phyloP scores from a whole-genome alignment of 1,140 invertebrate genomes.

The Brachionus asplanchnoidis region DNA sequence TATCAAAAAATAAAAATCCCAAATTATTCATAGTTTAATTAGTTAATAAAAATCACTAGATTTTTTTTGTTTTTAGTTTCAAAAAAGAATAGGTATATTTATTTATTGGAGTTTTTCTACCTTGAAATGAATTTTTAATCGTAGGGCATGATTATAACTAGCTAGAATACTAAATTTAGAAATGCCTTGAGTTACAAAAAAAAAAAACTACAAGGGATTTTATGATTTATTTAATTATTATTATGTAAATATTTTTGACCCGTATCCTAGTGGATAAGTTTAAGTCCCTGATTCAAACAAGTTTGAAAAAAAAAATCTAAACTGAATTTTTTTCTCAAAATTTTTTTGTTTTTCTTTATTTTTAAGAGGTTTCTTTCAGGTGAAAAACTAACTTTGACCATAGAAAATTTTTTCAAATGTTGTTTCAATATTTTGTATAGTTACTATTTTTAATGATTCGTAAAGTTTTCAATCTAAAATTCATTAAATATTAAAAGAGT shows the following conservation, averaged over 20 bases:
- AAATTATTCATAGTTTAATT: slow-evolving; percentile 11
- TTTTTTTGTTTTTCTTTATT: background rate
- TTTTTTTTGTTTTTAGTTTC: background rate
- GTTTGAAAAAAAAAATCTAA: background rate
- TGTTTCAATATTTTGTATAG: background rate
- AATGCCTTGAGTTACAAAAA: background rate
- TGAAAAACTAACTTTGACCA: background rate
- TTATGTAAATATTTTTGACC: background rate
- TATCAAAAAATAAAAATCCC: background rate
- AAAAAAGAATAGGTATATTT: background rate
- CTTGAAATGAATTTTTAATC: background rate
- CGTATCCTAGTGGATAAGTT: background rate
- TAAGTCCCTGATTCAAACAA: background rate
- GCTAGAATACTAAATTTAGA: background rate
- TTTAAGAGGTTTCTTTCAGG: background rate
- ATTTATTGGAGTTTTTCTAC: background rate
- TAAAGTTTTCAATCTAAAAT: background rate
- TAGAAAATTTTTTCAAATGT: background rate
- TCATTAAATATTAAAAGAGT: background rate
- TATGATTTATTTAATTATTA: background rate
- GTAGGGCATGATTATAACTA: background rate
- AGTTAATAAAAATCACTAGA: background rate
- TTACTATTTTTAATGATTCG: background rate
- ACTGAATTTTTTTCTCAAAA: background rate
- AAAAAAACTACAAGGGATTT: background rate